A percentile compares a stretch with the other conserved stretches of the same genome.
Conservation (phyloP, 2,797 vertebrate species). For the Nasua narica region DNA sequence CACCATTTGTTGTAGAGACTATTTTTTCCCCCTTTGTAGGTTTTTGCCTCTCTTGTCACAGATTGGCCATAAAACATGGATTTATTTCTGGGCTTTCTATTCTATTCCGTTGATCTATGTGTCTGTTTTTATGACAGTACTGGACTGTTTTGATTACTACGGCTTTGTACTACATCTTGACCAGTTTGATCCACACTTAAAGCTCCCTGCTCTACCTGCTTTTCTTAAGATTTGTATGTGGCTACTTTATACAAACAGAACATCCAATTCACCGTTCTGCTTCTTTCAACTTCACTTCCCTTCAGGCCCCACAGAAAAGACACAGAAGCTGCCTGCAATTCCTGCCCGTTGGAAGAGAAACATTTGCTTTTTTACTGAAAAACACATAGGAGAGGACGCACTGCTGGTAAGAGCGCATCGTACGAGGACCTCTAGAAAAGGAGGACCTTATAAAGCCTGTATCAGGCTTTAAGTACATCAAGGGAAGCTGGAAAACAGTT, state of each 20-base stretch:
- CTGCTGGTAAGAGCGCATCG: background rate
- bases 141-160: background rate
- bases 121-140: background rate
- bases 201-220: background rate
- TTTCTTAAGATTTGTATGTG: background rate
- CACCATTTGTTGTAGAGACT: background rate
- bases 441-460: background rate
- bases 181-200: background rate
- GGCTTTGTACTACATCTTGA: background rate
- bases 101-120: background rate
- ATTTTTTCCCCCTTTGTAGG: background rate
- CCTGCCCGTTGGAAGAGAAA: background rate
- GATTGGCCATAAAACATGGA: background rate
- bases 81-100: background rate
- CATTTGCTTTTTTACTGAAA: background rate
- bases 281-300: background rate
- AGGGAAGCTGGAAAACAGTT: background rate
- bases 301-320: background rate
- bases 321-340: background rate
- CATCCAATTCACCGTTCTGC: background rate
- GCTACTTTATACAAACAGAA: background rate
- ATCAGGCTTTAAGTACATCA: background rate
- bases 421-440: background rate
- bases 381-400: background rate
- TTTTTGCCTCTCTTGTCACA: background rate